Evolutionary conservation across 2,888 invertebrate genomes (phyloP).

Genomic region (Gisinianus flammeolus): DNA sequence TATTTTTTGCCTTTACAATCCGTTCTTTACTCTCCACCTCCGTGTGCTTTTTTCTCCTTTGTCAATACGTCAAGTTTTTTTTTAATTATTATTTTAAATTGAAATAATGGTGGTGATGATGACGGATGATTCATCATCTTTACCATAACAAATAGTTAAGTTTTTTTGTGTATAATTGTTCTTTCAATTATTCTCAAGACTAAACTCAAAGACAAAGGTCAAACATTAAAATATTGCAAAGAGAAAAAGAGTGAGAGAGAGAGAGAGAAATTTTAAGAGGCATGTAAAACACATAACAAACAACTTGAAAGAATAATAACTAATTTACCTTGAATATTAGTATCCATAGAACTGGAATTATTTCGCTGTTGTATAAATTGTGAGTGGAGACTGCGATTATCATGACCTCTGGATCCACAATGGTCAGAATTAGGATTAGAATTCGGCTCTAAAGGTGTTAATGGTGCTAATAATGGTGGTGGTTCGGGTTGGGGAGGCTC

Average conservation of each 20-base stretch:
- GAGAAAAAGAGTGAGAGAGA: not conserved
- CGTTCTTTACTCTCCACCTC: too few species aligned
- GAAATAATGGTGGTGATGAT: not conserved
- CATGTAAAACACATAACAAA: not conserved
- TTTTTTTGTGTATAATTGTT: too few species aligned
- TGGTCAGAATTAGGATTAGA: conserved; percentile 80
- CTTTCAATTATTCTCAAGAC: too few species aligned
- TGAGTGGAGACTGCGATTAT: conserved; percentile 59
- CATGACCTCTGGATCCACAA: conserved; percentile 58
- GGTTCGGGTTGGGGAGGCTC: conserved; percentile 59
- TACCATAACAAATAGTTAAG: too few species aligned
- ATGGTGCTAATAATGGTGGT: conserved; percentile 64
- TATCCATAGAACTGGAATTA: conserved; percentile 50
- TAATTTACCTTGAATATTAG: conserved; percentile 49
- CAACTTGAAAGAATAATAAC: too few species aligned
- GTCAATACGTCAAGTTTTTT: too few species aligned
- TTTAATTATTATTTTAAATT: too few species aligned
- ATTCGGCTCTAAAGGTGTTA: conserved; percentile 67
- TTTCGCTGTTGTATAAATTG: conserved; percentile 63
- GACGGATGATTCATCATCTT: too few species aligned
- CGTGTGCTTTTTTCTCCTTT: too few species aligned
- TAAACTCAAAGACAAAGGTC: too few species aligned
- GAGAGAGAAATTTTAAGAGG: not conserved
- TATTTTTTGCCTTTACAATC: not conserved
- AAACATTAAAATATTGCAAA: not conserved